A percentile compares a stretch with the other conserved stretches of the same genome.
Evolutionary conservation across 2,888 invertebrate genomes (phyloP).

Genomic region (Sesia bembeciformis): DNA sequence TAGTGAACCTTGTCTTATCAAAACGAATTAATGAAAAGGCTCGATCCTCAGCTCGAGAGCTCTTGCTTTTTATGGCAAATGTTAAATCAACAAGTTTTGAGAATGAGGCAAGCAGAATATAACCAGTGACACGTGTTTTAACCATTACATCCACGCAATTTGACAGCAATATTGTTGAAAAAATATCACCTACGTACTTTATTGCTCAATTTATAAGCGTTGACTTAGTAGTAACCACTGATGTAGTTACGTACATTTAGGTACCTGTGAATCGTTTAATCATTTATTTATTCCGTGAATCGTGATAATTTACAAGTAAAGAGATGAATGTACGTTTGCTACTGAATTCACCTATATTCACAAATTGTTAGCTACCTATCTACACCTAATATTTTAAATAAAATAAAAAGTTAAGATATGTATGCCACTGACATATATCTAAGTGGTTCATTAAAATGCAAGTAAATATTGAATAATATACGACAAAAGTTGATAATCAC

Average conservation of each 20-base stretch:
- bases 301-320: not conserved
- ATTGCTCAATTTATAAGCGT: not conserved
- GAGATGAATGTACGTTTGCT: not conserved
- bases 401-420: slow-evolving; percentile 7
- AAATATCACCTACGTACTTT: slow-evolving; percentile 11
- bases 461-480: slow-evolving; percentile 32
- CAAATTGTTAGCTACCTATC: not conserved
- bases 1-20: slow-evolving; percentile 25
- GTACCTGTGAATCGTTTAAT: too few relatives aligned
- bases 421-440: slow-evolving; percentile 25
- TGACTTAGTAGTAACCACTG: not conserved
- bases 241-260: too few relatives aligned
- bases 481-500: not conserved
- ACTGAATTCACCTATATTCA: not conserved
- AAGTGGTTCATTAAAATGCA: slow-evolving; percentile 42
- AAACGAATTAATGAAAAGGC: slow-evolving; percentile 38
- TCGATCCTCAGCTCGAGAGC: slow-evolving; percentile 26
- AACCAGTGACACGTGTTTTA: slow-evolving; percentile 22
- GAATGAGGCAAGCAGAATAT: slow-evolving; percentile 41
- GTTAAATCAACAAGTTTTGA: slow-evolving; percentile 55
- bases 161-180: slow-evolving; percentile 19
- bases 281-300: too few relatives aligned
- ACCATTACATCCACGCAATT: slow-evolving; percentile 20
- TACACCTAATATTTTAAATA: not conserved
- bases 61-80: slow-evolving; percentile 50